A percentile compares a stretch with the other conserved stretches of the same genome.
These are phyloP conservation scores for Camptogramma bilineatum DNA, from an alignment of 2,888 invertebrate genomes.

Conservation along the genomic window DNA sequence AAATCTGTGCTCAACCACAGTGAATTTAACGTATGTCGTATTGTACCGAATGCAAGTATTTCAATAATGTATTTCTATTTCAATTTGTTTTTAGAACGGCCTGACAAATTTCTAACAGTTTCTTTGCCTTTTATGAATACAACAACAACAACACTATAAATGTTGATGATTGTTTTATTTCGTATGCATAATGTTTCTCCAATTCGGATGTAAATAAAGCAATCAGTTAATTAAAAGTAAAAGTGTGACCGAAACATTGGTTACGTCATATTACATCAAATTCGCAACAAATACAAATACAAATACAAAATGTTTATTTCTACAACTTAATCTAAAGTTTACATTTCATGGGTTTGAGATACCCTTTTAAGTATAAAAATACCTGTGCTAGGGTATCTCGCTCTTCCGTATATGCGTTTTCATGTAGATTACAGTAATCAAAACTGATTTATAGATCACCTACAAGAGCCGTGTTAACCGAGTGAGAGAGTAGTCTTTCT, in stretches of 20 bases:
- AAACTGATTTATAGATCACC: no score
- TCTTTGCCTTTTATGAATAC: constrained; percentile 12
- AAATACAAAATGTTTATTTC: no score
- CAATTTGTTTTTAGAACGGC: constrained; percentile 29
- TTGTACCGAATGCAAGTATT: constrained; percentile 37
- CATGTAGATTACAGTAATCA: no score
- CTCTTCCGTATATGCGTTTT: no score
- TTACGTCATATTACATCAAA: constrained; percentile 56
- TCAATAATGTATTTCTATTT: constrained; percentile 36
- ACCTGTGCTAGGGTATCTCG: no score
- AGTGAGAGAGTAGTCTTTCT: no score
- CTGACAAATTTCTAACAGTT: constrained; percentile 34
- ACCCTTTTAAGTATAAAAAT: no score
- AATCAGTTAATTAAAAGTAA: constrained; percentile 53
- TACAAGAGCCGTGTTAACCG: no score
- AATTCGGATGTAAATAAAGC: constrained; percentile 9
- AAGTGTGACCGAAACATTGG: constrained; percentile 56
- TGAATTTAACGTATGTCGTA: constrained; percentile 34
- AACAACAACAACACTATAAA: background rate
- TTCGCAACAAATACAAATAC: constrained; percentile 40
- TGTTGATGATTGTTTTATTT: background rate
- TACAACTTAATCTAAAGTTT: no score
- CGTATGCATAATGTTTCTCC: background rate
- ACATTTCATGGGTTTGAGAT: no score
- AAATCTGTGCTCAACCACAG: constrained; percentile 31